A percentile compares a stretch with the other conserved stretches of the same genome.
These are phyloP conservation scores for Thaumatotibia leucotreta DNA, from an alignment of 1,140 invertebrate genomes.

Conservation along the genomic window DNA sequence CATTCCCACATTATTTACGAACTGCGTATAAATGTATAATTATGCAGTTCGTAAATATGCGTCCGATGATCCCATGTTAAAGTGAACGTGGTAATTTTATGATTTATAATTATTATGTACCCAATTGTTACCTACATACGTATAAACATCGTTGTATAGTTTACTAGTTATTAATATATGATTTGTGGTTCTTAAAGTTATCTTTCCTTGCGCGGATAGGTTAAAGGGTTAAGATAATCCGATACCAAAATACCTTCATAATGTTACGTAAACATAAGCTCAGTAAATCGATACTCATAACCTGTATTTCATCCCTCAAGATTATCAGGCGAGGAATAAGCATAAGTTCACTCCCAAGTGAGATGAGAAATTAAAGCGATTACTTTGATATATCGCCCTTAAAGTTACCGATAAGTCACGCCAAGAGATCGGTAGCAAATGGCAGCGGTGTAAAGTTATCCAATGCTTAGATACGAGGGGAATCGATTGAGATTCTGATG, in stretches of 20 bases:
- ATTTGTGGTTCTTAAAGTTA: no score
- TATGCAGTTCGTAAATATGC: no score
- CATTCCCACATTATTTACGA: no score
- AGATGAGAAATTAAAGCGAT: slow-evolving; percentile 74
- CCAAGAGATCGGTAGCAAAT: slow-evolving; percentile 61
- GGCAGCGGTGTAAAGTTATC: slow-evolving; percentile 65
- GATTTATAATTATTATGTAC: no score
- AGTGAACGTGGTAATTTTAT: no score
- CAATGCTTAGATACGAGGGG: slow-evolving; percentile 38
- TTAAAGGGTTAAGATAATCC: no score
- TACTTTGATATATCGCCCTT: slow-evolving; percentile 71
- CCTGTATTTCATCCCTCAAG: slow-evolving; percentile 33
- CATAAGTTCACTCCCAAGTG: slow-evolving; percentile 56
- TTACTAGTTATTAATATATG: no score
- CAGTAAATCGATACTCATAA: slow-evolving; percentile 17
- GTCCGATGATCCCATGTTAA: no score
- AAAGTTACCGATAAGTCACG: slow-evolving; percentile 71
- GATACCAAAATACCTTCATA: background rate
- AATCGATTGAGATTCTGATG: slow-evolving; percentile 24
- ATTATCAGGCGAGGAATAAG: slow-evolving; percentile 56
- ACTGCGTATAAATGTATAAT: no score
- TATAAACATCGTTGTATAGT: no score
- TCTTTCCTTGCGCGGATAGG: no score
- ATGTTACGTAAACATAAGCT: slow-evolving; percentile 10
- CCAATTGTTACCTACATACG: no score